Evolutionary conservation across 2,888 invertebrate species (phyloP), one percentile per base, ranked within the genome.

Genomic region (Trichogramma evanescens): DNA sequence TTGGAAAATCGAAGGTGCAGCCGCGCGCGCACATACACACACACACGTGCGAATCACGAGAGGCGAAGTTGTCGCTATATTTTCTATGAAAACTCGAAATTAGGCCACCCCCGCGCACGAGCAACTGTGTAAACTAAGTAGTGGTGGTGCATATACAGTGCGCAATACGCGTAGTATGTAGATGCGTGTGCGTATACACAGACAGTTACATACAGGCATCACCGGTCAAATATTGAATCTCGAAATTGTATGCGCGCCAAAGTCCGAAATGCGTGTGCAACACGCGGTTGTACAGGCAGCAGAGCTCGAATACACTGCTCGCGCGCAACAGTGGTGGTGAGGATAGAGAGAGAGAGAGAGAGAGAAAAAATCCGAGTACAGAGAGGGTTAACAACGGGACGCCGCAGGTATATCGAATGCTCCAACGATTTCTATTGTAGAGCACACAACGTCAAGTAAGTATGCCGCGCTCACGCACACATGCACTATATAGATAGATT

Each of bases 221-320:
- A 26, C 26, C 26, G 38, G 54, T 43, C 66, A 67, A 69, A 68
- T 69, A 68, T 68, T 65, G 67, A 50, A 63, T 50, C 54, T 54
- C 54, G 64, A 66, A 69, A 68, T 68, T 66, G 65, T 65, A 65
- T 63, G 63, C 55, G 65, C 26, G 59, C 58, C 54, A 55, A 48
- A 26, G 44, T 13, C 26, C 10, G 42, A 9, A 44, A 48, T 52
- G 56, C 48, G 52, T 26, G 13, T 13, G 13, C 13, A 13, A 13
- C 13, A 13, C 13, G 13, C 13, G 13, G 13, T 13, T 13, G 13
- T 13, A 13, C 13, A 13, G 13, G 13, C 13, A 13, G 13, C 13
- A 13, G 13, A 13, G 13, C 13, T 13, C 13, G 13, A 2, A 13
- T 13, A 13, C 8, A n/a, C 41, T 4, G 13, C 26, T 5, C n/a